A percentile compares a stretch with the other conserved stretches of the same genome.
Conservation (phyloP, 2,888 invertebrate genomes). For the Platynereis dumerilii region DNA sequence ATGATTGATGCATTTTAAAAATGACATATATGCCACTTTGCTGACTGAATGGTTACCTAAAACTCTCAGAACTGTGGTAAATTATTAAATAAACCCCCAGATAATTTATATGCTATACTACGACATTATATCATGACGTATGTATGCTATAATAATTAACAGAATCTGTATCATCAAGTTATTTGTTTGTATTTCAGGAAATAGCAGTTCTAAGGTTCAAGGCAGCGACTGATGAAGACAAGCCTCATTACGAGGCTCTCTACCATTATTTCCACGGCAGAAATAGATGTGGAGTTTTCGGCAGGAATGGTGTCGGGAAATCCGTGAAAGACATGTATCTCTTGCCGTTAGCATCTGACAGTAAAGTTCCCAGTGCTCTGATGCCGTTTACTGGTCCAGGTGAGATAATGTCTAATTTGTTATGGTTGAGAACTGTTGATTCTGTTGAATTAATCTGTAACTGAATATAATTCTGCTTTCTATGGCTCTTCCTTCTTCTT, state of each 20-base stretch:
- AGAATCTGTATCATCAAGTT: too few relatives aligned
- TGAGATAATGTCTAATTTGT: too few relatives aligned
- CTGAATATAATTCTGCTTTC: background rate
- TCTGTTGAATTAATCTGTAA: too few relatives aligned
- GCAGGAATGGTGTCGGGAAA: slow-evolving; percentile 70
- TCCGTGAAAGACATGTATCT: slow-evolving; percentile 93
- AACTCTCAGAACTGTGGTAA: too few relatives aligned
- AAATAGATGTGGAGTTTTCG: slow-evolving; percentile 77
- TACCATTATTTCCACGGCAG: slow-evolving; percentile 89
- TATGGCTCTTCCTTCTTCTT: background rate
- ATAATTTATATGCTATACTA: too few relatives aligned
- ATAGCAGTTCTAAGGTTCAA: slow-evolving; percentile 82
- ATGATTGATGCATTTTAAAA: too few relatives aligned
- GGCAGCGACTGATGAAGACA: slow-evolving; percentile 78
- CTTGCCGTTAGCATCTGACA: slow-evolving; percentile 79
- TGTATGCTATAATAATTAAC: too few relatives aligned
- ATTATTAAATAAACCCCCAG: too few relatives aligned
- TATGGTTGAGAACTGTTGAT: too few relatives aligned
- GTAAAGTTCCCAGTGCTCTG: slow-evolving; percentile 71
- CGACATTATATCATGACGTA: too few relatives aligned
- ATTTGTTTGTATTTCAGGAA: slow-evolving; percentile 65
- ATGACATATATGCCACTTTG: too few relatives aligned
- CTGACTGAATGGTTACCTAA: too few relatives aligned
- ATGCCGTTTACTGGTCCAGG: slow-evolving; percentile 73
- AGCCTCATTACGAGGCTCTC: slow-evolving; percentile 81